Evolutionary conservation across 2,113 vertebrate species (phyloP).

Genomic region (Apteryx mantelli): DNA sequence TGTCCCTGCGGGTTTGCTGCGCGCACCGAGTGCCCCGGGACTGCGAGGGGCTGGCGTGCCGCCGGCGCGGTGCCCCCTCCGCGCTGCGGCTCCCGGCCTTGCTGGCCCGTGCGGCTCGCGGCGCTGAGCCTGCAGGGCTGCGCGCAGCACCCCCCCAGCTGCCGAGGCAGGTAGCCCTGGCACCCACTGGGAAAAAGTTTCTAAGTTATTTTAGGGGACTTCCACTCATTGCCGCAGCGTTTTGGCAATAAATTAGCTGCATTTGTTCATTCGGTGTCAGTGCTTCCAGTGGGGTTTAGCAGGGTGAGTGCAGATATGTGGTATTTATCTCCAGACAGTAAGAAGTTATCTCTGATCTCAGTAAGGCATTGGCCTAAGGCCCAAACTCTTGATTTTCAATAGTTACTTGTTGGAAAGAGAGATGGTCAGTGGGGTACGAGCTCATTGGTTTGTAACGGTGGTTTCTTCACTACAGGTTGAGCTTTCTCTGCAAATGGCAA

Average conservation of each 20-base stretch:
- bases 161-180: background rate
- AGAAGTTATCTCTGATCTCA: background rate
- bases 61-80: background rate
- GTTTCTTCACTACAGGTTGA: background rate
- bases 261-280: background rate
- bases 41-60: too few species aligned
- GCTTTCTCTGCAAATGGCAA: background rate
- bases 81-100: rapidly evolving
- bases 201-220: background rate
- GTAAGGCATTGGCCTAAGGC: background rate
- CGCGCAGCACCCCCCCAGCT: background rate
- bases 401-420: background rate
- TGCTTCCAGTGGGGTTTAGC: background rate
- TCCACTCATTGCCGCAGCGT: background rate
- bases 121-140: background rate
- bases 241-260: background rate
- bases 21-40: background rate
- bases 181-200: background rate
- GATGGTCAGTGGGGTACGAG: background rate
- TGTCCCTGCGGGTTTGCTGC: background rate
- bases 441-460: background rate
- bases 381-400: background rate
- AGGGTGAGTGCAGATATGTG: background rate
- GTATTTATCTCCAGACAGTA: background rate
- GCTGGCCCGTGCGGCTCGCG: background rate